Base-by-base conservation (phyloP, 2,888 invertebrate genomes). In the Pandemis corylana region DNA sequence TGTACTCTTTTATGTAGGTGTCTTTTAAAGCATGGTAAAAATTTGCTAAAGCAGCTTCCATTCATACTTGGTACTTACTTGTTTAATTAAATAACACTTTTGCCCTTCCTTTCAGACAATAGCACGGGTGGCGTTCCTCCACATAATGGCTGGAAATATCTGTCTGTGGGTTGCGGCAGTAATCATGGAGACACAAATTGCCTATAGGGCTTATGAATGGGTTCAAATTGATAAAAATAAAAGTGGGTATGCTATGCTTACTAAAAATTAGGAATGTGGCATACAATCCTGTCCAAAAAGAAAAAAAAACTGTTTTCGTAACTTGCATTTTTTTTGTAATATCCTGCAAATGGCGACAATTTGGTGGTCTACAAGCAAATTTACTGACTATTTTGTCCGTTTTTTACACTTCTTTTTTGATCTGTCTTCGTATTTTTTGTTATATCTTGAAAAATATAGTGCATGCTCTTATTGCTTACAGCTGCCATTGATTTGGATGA, bases 101-200 rank as follows among this genome's bases (percentile, higher is more conserved):
- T 9, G 10, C 12, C n/a, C 44, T 62, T 36, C 69, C n/a, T 71
- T 75, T 56, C 59, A 75, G 75, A 71, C 68, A 6, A n/a, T 71
- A 41, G 64, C 71, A n/a, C 56, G 75, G 66, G 95, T 96, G 80
- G 96, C 95, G 13, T 84, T 96, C 68, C 96, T 96, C 96, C 96
- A 96, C 84, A 95, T 96, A 85, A 94, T 96, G 56, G 95, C 96
- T 0, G 95, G 96, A 15, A 96, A 96, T 80, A 82, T 96, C 4
- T 95, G 96, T 81, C 95, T 96, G 80, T 96, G 96, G 96, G 87
- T 96, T 15, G 95, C 95, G 89, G 96, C 96, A 41, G 95, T 96
- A 74, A 90, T 96, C 53, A 89, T 95, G 74, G 96, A 96, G 15
- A 75, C 71, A 5, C 15, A 64, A 67, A 41, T 75, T 7, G 75